Evolutionary conservation across 1,140 invertebrate genomes (phyloP), one percentile per base, ranked within the genome.

Genomic region (Meloidogyne floridensis): DNA sequence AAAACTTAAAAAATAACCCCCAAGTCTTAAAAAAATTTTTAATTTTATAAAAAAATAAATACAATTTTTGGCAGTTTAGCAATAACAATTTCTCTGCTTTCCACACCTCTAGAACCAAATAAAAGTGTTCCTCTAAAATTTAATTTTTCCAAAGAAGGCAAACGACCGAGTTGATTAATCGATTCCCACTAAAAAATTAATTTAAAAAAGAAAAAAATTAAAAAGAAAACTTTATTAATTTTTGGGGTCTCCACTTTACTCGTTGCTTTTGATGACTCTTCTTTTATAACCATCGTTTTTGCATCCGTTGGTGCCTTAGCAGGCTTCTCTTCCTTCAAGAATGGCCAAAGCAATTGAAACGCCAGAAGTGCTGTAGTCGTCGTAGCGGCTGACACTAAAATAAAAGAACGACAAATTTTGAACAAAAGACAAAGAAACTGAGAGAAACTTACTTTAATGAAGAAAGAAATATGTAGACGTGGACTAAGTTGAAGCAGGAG

Each of bases 51-150:
- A 77, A 9, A 51, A 77, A 72, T 4, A 53, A 3, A 11, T 20
- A 83, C 82, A 56, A 83, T 20, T 79, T 79, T 59, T 9, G 84
- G 81, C 73, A 85, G 32, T 75, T 85, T 85, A 9, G 84, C 82
- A 32, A 85, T 81, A 47, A 87, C 42, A 56, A 85, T 86, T 54
- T 85, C 84, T 42, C 84, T 71, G 15, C 81, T 75, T 56, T 87
- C 74, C 47, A 84, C 11, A 8, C 85, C 85, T 42, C 81, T 81
- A 0, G 77, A 81, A 18, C 85, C 85, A 2, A 86, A 53, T 42
- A 87, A 72, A n/a, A 77, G 80, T 42, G 56, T 59, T 20, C 81
- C 82, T 76, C 43, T 54, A 15, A 77, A 47, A 59, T 59, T 69
- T 32, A 85, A 77, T 69, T 85, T 85, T 13, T 78, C 53, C 42